Evolutionary conservation across 2,113 vertebrate species (phyloP), one percentile per base, ranked within the genome.

Genomic region (Hymenochirus boettgeri): DNA sequence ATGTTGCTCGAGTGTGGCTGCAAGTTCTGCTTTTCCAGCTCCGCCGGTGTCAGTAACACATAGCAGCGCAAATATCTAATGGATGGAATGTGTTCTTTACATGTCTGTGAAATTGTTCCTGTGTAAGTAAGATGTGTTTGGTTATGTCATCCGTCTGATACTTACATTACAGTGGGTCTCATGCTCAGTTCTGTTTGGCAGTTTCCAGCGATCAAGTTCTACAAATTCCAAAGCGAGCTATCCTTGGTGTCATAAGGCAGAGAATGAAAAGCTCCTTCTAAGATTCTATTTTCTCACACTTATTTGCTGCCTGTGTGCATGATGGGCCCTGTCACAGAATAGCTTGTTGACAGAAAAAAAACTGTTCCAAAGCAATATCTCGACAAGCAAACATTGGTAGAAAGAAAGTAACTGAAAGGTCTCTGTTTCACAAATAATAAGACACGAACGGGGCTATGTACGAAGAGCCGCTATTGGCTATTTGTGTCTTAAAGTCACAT

Each of bases 201-300:
- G 56, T 53, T 67, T 56, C 31, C 57, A 26, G 24, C n/a, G 56
- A 59, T 59, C 48, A 52, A 42, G 48, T 67, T 67, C 56, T 67
- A n/a, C n/a, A 53, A 52, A 67, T 67, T 67, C 65, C 65, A 67
- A 60, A 59, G 60, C 47, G 60, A 51, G 7, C 56, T 23, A 59
- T 21, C 47, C 47, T 33, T 18, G 24, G 47, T 51, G 47, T 59
- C 56, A 67, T 25, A 7, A 52, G 46, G 31, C n/a, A 58, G 9
- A 27, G 31, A 9, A 59, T 24, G 60, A 62, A 62, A 24, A 42
- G 17, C 17, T 35, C 24, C 5, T 33, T 53, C 31, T 59, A 24
- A 59, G 24, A 39, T 27, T 67, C 51, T 50, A 66, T 66, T 66
- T 59, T 39, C 22, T 37, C 22, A 51, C 54, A 66, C 29, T 60